Percentiles rank a stretch among this genome's conserved stretches.
These are phyloP conservation scores for Lapara coniferarum DNA, from an alignment of 2,888 invertebrate genomes.

Conservation along the genomic window DNA sequence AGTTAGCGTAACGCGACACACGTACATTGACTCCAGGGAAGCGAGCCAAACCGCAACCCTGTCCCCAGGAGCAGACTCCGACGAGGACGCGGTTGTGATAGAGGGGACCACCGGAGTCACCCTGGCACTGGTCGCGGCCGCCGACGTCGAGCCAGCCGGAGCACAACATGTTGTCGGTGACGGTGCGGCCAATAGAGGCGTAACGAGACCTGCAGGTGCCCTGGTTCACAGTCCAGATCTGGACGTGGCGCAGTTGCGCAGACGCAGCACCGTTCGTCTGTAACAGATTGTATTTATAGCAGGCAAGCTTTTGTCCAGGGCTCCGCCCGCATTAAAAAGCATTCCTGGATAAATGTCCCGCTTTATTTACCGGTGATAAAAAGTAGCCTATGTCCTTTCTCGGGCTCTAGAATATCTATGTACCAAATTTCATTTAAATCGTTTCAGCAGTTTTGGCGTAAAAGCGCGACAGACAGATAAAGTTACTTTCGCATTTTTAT, in stretches of 20 bases:
- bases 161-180: slow-evolving; percentile 51
- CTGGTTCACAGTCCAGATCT: slow-evolving; percentile 51
- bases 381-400: too few relatives aligned
- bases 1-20: slow-evolving; percentile 41
- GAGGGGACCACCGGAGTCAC: slow-evolving; percentile 53
- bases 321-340: too few relatives aligned
- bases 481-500: too few relatives aligned
- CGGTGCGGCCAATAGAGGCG: slow-evolving; percentile 12
- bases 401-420: too few relatives aligned
- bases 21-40: slow-evolving; percentile 50
- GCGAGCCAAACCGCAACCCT: slow-evolving; percentile 39
- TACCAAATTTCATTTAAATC: too few relatives aligned
- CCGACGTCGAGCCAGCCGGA: slow-evolving; percentile 47
- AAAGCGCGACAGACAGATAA: too few relatives aligned
- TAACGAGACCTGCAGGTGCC: slow-evolving; percentile 39
- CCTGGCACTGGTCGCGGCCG: slow-evolving; percentile 50
- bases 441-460: too few relatives aligned
- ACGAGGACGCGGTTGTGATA: slow-evolving; percentile 47
- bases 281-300: slow-evolving; percentile 27
- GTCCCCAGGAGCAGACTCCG: slow-evolving; percentile 49
- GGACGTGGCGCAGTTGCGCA: slow-evolving; percentile 51
- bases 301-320: too few relatives aligned
- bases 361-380: too few relatives aligned
- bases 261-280: slow-evolving; percentile 39
- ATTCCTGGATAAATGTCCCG: too few relatives aligned